A percentile compares a stretch with the other conserved stretches of the same genome.
Conservation (phyloP, 2,888 invertebrate species). For the Leptarthrus brevirostris region DNA sequence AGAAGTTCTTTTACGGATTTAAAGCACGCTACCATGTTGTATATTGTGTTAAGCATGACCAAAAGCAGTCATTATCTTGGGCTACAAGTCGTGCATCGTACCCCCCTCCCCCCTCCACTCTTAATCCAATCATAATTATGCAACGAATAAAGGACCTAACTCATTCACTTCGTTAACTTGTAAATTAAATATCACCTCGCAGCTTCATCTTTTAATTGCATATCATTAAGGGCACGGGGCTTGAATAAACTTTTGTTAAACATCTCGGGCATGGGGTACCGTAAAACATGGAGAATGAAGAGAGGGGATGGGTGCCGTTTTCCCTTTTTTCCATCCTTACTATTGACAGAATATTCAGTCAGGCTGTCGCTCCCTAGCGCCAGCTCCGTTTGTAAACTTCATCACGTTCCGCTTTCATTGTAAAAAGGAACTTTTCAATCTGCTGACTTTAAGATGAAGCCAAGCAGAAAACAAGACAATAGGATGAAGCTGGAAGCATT, state of each 20-base stretch:
- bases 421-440: constrained; percentile 45
- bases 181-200: constrained; percentile 32
- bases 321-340: neutral
- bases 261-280: neutral
- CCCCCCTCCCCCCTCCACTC: too few relatives aligned
- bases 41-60: too few relatives aligned
- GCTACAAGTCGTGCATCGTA: too few relatives aligned
- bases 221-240: constrained; percentile 40
- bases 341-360: constrained; percentile 12
- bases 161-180: constrained; percentile 38
- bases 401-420: constrained; percentile 37
- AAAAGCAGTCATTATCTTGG: too few relatives aligned
- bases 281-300: too few relatives aligned
- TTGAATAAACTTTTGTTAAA: constrained; percentile 36
- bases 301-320: too few relatives aligned
- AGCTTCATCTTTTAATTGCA: constrained; percentile 40
- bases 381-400: constrained; percentile 31
- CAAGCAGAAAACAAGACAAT: constrained; percentile 47
- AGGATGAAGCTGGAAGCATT: constrained; percentile 11
- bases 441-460: constrained; percentile 42
- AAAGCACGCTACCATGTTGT: too few relatives aligned
- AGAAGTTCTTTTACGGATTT: too few relatives aligned
- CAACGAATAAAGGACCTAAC: constrained; percentile 28
- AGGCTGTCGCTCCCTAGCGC: neutral
- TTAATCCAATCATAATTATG: constrained; percentile 25